Conservation (phyloP, 2,797 vertebrate species). For the Pipistrellus pygmaeus region DNA sequence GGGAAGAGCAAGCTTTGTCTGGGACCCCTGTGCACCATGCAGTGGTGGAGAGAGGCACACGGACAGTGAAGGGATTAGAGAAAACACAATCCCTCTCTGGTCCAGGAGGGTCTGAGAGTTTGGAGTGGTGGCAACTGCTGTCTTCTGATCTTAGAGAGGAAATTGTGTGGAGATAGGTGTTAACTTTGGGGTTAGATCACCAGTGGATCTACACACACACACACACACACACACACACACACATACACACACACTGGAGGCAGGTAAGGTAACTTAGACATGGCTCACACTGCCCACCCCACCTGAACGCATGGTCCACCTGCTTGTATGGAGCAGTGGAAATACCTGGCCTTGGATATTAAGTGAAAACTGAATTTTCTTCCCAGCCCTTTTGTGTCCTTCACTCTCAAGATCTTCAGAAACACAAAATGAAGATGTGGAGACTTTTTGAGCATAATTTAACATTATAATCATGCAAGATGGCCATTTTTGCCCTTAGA, state of each 20-base stretch:
- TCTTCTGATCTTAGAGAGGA: not conserved
- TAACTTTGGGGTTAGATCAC: not conserved
- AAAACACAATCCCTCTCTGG: fast-evolving
- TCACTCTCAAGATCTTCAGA: not conserved
- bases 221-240: not conserved
- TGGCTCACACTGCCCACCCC: not conserved
- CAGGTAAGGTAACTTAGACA: not conserved
- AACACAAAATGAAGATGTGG: not conserved
- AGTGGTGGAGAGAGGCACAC: fast-evolving
- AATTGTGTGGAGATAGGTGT: not conserved
- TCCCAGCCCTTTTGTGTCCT: not conserved
- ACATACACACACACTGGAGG: not conserved
- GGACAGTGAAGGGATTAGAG: fast-evolving
- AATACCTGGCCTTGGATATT: too few species aligned
- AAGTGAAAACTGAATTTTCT: not conserved
- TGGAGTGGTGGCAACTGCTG: fast-evolving
- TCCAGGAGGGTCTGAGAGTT: not conserved
- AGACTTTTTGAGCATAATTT: not conserved
- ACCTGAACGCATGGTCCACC: fast-evolving
- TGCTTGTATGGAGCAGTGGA: fast-evolving
- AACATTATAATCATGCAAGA: not conserved
- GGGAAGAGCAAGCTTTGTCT: not conserved
- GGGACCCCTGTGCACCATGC: not conserved
- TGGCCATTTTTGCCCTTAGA: not conserved
- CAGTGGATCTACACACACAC: not conserved